These are phyloP conservation scores for Tenualosa ilisha DNA, from an alignment of 2,797 vertebrate genomes.

Conservation along the genomic window DNA sequence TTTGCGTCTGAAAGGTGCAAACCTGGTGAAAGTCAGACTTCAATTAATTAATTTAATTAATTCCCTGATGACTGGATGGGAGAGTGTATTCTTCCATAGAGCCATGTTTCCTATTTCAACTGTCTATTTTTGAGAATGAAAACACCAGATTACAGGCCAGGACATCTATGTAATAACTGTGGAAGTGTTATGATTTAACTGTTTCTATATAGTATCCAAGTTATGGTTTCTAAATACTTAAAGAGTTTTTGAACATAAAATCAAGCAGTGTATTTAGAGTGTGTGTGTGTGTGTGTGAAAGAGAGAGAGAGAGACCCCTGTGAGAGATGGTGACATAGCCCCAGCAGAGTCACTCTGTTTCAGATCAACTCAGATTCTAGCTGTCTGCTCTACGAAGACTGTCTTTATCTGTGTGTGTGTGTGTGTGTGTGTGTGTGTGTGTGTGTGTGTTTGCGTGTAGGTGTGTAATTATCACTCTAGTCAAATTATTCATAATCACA, in stretches of 20 bases:
- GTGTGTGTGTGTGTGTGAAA: not conserved
- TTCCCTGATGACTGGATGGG: not conserved
- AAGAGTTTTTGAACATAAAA: no score
- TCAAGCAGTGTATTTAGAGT: not conserved
- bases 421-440: constrained; percentile 27
- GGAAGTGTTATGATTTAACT: no score
- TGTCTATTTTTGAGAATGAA: no score
- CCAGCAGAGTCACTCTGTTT: not conserved
- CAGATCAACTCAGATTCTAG: not conserved
- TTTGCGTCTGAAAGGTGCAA: not conserved
- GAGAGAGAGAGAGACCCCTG: no score
- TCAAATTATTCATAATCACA: constrained; percentile 30
- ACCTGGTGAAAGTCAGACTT: not conserved
- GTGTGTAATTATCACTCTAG: not conserved
- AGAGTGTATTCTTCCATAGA: not conserved
- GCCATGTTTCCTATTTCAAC: not conserved
- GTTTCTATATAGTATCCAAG: no score
- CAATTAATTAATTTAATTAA: not conserved
- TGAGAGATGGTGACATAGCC: not conserved
- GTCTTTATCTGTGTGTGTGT: not conserved
- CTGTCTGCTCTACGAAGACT: no score
- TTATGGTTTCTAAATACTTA: not conserved
- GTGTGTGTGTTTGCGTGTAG: not conserved
- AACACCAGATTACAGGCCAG: no score
- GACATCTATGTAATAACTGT: no score